Evolutionary conservation across 1,140 invertebrate species (phyloP), one percentile per base, ranked within the genome.

Genomic region (Temnothorax longispinosus): DNA sequence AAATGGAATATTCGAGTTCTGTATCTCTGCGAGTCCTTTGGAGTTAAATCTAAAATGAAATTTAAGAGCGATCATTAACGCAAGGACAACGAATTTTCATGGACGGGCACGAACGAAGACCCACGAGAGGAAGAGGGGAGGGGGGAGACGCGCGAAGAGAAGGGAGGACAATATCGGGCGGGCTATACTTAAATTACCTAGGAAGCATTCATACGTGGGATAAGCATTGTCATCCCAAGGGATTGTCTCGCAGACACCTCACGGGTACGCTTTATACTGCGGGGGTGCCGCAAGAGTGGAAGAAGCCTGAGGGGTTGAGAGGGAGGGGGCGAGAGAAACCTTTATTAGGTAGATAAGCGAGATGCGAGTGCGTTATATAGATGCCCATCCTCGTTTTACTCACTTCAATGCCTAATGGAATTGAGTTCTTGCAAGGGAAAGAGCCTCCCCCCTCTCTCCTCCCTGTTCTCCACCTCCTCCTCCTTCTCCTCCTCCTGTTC

Each of bases 301-400:
- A 69, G 69, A 86, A 87, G 58, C 60, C 35, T 50, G 38, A 58
- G 78, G 58, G 58, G 62, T 27, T 64, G 64, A 75, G 74, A 88
- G 89, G 75, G 87, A 81, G 80, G 89, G 78, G 60, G 60, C 87
- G 85, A 91, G 90, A 88, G 90, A 90, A 89, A 93, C 91, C 93
- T 93, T 94, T 94, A 94, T 94, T 94, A 94, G 93, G 93, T 92
- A 93, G 93, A 94, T 93, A 94, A 94, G 92, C 93, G 93, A 93
- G 91, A 89, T 93, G 92, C 91, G 92, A 92, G 90, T 92, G 90
- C 91, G 89, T 86, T 93, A 94, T 93, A 94, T 92, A 91, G 92
- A 88, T 92, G 92, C 91, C 93, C 90, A 93, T 93, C 92, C 92
- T 93, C 93, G 92, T 93, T 94, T 94, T 93, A 93, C 92, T 93